phyloP scores from a whole-genome alignment of 2,113 vertebrate species.

The Aldabrachelys gigantea region DNA sequence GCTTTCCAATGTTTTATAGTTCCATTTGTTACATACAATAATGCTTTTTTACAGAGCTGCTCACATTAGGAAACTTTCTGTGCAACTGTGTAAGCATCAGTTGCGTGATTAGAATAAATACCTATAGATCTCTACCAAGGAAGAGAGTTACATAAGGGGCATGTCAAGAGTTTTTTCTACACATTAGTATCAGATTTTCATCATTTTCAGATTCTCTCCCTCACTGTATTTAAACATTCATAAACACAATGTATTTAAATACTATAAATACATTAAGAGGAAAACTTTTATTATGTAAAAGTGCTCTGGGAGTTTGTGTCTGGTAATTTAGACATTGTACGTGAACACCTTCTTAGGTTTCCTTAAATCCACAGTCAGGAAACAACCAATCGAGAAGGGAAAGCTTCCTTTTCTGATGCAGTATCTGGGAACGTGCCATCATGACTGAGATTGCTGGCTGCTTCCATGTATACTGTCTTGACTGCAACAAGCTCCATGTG shows the following conservation, averaged over 20 bases:
- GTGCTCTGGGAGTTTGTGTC: background rate
- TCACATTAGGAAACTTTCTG: background rate
- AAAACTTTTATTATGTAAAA: background rate
- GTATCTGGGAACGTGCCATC: background rate
- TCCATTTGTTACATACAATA: constrained; percentile 27
- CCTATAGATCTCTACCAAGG: background rate
- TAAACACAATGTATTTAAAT: no score
- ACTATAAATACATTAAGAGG: background rate
- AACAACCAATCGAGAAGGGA: background rate
- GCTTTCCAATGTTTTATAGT: constrained; percentile 1
- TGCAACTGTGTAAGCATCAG: background rate
- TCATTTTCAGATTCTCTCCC: background rate
- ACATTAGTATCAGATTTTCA: background rate
- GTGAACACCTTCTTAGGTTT: constrained; percentile 31
- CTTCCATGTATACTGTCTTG: background rate
- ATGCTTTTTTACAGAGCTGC: constrained; percentile 28
- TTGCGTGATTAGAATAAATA: background rate
- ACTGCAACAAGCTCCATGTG: background rate
- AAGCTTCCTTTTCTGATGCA: background rate
- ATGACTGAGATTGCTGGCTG: background rate
- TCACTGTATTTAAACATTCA: background rate
- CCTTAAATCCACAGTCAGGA: background rate
- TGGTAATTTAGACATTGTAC: background rate
- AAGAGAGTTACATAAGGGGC: background rate
- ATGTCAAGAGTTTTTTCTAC: background rate